These are phyloP conservation scores for Chrosomus eos DNA, from an alignment of 2,797 vertebrate genomes.

Conservation along the genomic window DNA sequence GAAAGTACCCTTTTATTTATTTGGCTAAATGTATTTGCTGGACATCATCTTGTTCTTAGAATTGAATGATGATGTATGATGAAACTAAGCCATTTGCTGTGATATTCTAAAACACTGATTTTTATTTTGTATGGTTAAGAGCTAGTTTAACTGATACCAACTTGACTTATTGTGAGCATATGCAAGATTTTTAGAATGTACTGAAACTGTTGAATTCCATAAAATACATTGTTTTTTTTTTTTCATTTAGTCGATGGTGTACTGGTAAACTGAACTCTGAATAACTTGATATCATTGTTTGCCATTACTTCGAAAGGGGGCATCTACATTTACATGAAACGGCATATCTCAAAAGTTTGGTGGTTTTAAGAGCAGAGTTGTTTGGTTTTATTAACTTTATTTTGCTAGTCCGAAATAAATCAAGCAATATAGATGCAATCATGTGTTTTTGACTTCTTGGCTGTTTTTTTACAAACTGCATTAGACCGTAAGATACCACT, in stretches of 20 bases:
- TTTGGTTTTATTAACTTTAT: background rate
- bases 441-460: background rate
- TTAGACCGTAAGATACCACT: background rate
- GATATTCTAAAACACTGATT: background rate
- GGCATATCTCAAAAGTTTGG: background rate
- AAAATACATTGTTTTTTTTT: background rate
- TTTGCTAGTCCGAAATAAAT: conserved; percentile 22
- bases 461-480: background rate
- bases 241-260: background rate
- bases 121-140: background rate
- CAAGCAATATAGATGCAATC: background rate
- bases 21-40: background rate
- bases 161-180: background rate
- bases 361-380: background rate
- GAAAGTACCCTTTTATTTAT: too few species aligned
- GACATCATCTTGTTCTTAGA: background rate
- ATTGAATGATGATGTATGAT: background rate
- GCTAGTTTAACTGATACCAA: background rate
- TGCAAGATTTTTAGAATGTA: background rate
- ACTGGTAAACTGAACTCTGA: background rate
- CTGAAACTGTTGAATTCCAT: background rate
- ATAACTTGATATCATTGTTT: background rate
- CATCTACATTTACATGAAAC: background rate
- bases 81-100: background rate
- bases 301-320: background rate